A percentile compares a stretch with the other conserved stretches of the same genome.
These are phyloP conservation scores for Abrostola triplasia DNA, from an alignment of 2,888 invertebrate genomes.

Conservation along the genomic window DNA sequence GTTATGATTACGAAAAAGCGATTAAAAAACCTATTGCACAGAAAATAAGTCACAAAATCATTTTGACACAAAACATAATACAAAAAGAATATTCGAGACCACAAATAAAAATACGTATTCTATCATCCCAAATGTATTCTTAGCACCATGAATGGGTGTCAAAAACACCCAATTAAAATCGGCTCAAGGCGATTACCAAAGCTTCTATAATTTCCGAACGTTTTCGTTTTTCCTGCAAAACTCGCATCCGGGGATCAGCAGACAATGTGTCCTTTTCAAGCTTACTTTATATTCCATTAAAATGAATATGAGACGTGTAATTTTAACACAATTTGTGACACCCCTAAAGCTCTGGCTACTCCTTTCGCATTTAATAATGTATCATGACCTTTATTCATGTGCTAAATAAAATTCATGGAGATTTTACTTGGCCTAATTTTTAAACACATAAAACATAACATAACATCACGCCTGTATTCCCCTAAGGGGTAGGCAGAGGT, in stretches of 20 bases:
- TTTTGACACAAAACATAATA: too few species aligned
- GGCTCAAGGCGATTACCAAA: slow-evolving; percentile 28
- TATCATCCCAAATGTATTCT: neutral
- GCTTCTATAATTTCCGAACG: slow-evolving; percentile 18
- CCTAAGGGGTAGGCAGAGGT: too few species aligned
- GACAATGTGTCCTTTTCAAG: slow-evolving; percentile 24
- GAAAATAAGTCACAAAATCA: too few species aligned
- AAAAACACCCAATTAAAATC: slow-evolving; percentile 44
- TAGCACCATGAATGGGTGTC: slow-evolving; percentile 2
- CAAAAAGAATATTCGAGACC: too few species aligned
- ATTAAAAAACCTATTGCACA: too few species aligned
- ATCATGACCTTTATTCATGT: slow-evolving; percentile 40
- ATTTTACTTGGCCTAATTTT: too few species aligned
- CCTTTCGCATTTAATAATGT: slow-evolving; percentile 46
- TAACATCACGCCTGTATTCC: too few species aligned
- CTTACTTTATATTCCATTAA: slow-evolving; percentile 38
- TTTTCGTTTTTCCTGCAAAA: slow-evolving; percentile 18
- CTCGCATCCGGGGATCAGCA: slow-evolving; percentile 12
- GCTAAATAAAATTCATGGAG: slow-evolving; percentile 19
- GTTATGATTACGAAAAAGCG: too few species aligned
- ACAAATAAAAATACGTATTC: neutral
- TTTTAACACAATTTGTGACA: slow-evolving; percentile 43
- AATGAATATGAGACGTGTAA: slow-evolving; percentile 12
- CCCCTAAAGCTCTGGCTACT: slow-evolving; percentile 31
- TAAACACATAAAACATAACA: too few species aligned